Base-by-base conservation (phyloP, 2,113 vertebrate genomes). In the Phaetusa simplex region DNA sequence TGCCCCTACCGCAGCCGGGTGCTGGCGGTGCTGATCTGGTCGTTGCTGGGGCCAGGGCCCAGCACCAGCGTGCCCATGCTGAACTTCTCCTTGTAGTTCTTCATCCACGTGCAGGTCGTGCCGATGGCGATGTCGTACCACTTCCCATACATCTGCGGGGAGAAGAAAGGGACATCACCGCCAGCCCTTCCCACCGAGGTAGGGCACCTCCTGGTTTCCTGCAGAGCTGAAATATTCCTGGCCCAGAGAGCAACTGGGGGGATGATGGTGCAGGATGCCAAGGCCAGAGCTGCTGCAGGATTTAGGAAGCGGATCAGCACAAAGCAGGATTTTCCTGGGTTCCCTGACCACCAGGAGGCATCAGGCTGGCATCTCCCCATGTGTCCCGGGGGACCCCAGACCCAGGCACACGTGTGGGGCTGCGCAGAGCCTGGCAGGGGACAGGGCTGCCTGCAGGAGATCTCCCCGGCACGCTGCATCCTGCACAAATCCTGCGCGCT, bases 81-180 rank as follows among this genome's bases (percentile, higher is more conserved):
- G 83, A 97, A 88, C 8, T 96, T 97, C 64, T 91, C 90, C 66
- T 95, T 98, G 83, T 98, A 79, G 32, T 84, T 96, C 72, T 96
- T 97, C 88, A 98, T 76, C 97, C 98, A 97, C 0, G 86, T 95
- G 88, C 98, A 99, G 20, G 98, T 98, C 0, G 98, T 98, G 9
- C 98, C 99, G 0, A 98, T n/a, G 2, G 98, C 99, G 2, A 99
- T 18, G 9, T 98, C 98, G 4, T 98, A 98, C 99, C 99, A 99
- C 36, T 99, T 99, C 43, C 99, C 99, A 0, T 97, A 98, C 43
- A 98, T 95, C 98, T 98, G 95, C 4, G 6, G 77, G 87, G 64
- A 76, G 43, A 82, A 74, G 47, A 88, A 36, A 66, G 42, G 47
- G 24, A 56, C 0, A 0, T 49, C 6, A 11, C 30, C 43, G 11